Evolutionary conservation across 2,888 invertebrate species (phyloP), one percentile per base, ranked within the genome.

Genomic region (Dendrolimus pini): DNA sequence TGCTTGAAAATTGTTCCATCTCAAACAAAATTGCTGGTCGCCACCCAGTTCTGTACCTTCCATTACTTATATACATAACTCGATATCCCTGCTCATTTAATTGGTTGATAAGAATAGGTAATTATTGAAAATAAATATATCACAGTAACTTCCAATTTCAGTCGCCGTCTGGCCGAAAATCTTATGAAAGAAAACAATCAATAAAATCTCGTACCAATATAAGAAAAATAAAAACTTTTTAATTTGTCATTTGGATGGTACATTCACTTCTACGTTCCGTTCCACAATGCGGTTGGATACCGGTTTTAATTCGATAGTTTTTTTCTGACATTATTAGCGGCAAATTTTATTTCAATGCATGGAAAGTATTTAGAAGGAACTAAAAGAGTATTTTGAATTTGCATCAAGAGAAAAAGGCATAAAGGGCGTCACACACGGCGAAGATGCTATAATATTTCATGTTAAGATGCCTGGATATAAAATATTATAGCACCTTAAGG

Each of bases 1-100:
- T 70, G 95, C 95, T 92, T 95, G 95, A 92, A 95, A 95, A 92
- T 96, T 96, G 92, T 96, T 96, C 96, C 96, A 96, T 91, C 96
- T 93, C 89, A 96, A 93, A 93, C 96, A 96, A 92, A 96, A 96
- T 92, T 96, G 96, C 92, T 96, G 96, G 91, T 95, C 95, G 85
- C 93, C 93, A 84, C 89, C 91, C 89, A 91, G 90, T 90, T 91
- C 91, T 89, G 91, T 86, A 86, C 91, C 91, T 91, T 91, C 91
- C 91, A 91, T 91, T 91, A 91, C 91, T 91, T 89, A 91, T 89
- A 90, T 84, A 91, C 91, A 91, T 91, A 90, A 91, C 90, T 91
- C 82, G 88, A 85, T 90, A 87, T 88, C 88, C 90, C 86, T 89
- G 89, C 87, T 90, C 91, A 91, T 91, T 90, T 90, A 91, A 90